A percentile compares a stretch with the other conserved stretches of the same genome.
Evolutionary conservation across 35 echinoderm and acorn worm species (phyloP).

Genomic region (Strongylocentrotus purpuratus): DNA sequence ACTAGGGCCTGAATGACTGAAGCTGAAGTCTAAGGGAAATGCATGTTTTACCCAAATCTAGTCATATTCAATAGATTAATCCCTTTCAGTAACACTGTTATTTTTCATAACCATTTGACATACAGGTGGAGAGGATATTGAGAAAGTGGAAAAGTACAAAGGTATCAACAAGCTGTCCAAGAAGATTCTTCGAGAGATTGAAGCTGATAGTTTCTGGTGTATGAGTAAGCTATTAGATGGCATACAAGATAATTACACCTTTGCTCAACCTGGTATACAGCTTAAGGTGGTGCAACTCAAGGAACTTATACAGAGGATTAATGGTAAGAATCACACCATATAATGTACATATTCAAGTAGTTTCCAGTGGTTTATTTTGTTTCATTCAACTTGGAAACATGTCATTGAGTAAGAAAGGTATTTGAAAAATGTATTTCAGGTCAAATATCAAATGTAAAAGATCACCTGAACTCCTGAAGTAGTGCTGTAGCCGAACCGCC

Average conservation of each 20-base stretch:
- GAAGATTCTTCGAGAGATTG: conserved; percentile 75
- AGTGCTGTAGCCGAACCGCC: no score
- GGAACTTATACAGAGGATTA: conserved; percentile 94
- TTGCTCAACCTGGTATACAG: conserved; percentile 98
- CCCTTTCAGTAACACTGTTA: neutral
- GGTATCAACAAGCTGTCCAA: conserved; percentile 63
- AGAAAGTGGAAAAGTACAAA: conserved; percentile 66
- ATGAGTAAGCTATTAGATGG: conserved; percentile 97
- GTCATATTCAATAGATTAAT: no score
- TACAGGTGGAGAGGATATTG: conserved; percentile 68
- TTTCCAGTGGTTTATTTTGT: neutral
- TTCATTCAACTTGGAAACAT: neutral
- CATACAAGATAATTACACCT: conserved; percentile 99
- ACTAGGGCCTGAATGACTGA: no score
- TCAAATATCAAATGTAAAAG: no score
- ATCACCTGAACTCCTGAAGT: no score
- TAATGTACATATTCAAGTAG: neutral
- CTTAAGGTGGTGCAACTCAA: conserved; percentile 85
- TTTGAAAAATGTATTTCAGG: neutral
- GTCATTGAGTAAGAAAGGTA: neutral
- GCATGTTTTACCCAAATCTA: no score
- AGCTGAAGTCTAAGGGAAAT: no score
- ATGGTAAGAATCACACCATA: conserved; percentile 65
- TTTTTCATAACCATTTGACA: neutral
- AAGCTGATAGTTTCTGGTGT: conserved; percentile 98